Evolutionary conservation across 2,797 vertebrate species (phyloP).

Genomic region (Lophotriccus pileatus): DNA sequence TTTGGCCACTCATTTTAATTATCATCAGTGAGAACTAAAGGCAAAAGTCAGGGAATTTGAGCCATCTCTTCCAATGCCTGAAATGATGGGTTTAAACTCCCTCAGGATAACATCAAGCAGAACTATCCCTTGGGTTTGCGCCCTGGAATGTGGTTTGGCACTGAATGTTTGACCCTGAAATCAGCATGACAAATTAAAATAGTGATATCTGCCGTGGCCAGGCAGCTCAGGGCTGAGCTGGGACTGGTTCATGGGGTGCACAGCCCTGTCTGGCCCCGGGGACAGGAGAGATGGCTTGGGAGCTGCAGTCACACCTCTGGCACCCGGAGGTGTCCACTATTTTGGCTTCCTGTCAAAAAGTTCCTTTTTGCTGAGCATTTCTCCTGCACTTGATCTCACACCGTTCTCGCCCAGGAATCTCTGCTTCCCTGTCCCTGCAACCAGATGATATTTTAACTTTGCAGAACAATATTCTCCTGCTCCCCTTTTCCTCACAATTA

Average conservation of each 20-base stretch:
- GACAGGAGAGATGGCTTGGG: background rate
- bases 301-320: background rate
- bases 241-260: background rate
- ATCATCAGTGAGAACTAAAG: background rate
- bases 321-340: background rate
- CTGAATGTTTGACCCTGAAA: background rate
- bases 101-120: background rate
- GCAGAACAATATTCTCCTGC: background rate
- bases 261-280: background rate
- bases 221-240: background rate
- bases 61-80: background rate
- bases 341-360: background rate
- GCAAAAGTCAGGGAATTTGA: background rate
- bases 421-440: background rate
- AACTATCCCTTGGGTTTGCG: background rate
- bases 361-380: background rate
- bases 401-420: background rate
- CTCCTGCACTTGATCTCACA: background rate
- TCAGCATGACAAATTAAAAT: background rate
- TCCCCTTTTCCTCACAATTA: background rate
- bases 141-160: background rate
- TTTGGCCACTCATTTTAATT: background rate
- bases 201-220: background rate
- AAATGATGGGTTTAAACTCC: background rate
- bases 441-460: background rate